phyloP scores from a whole-genome alignment of 2,113 vertebrate species.

The Hirundichthys speculiger region DNA sequence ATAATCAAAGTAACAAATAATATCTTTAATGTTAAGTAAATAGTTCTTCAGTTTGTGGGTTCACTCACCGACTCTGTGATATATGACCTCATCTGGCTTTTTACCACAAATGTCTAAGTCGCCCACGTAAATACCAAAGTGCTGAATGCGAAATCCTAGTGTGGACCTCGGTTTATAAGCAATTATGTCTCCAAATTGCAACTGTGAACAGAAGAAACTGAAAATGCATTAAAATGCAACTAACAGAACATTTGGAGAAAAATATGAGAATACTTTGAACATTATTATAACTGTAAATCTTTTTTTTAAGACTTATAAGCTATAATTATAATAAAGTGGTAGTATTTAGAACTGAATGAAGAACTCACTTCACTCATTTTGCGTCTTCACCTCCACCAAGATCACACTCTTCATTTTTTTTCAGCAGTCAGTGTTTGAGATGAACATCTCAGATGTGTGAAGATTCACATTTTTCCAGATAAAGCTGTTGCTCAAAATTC shows the following conservation, averaged over 20 bases:
- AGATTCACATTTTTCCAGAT: background rate
- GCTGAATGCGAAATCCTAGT: background rate
- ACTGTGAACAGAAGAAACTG: background rate
- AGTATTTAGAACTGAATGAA: background rate
- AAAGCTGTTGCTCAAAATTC: background rate
- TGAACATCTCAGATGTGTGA: background rate
- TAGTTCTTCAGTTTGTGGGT: too few relatives aligned
- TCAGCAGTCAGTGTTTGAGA: background rate
- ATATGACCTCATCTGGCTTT: background rate
- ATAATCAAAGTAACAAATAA: too few relatives aligned
- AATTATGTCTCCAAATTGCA: constrained; percentile 18
- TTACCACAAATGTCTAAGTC: background rate
- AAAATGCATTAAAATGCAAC: background rate
- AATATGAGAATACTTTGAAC: background rate
- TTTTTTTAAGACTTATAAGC: too few relatives aligned
- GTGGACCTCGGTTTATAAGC: background rate
- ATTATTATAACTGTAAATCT: too few relatives aligned
- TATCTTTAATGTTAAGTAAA: too few relatives aligned
- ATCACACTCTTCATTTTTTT: constrained; percentile 3
- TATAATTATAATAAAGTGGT: background rate
- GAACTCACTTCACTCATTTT: constrained; percentile 8
- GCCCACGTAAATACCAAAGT: constrained; percentile 23
- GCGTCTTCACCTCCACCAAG: background rate
- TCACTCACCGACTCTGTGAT: background rate
- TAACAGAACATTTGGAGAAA: background rate